Conservation (phyloP, 1,140 invertebrate species). For the Drosophila lini region DNA sequence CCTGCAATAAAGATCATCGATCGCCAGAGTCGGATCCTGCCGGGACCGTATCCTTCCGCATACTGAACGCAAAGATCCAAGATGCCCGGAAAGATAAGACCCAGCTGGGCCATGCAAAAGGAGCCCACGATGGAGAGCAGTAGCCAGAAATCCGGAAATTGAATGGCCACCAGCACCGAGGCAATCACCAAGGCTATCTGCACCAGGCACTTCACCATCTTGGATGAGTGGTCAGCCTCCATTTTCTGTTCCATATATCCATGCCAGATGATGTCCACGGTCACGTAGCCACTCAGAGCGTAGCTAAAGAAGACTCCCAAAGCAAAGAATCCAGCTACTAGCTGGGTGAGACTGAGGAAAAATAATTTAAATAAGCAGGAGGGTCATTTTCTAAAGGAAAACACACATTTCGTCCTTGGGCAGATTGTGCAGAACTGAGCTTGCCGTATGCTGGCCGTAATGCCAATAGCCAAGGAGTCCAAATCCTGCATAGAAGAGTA, state of each 20-base stretch:
- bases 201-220: constrained; percentile 35
- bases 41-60: constrained; percentile 43
- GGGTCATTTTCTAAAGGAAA: too few relatives aligned
- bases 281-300: constrained; percentile 48
- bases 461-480: constrained; percentile 64
- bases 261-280: constrained; percentile 56
- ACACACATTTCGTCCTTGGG: constrained; percentile 44
- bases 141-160: constrained; percentile 52
- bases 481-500: constrained; percentile 41
- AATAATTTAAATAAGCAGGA: too few relatives aligned
- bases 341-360: constrained; percentile 27
- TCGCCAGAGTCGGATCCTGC: constrained; percentile 28
- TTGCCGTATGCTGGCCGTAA: constrained; percentile 35
- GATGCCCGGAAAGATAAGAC: constrained; percentile 58
- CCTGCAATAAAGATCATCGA: constrained; percentile 39
- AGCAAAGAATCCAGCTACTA: constrained; percentile 23
- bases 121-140: constrained; percentile 58
- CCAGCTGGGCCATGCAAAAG: constrained; percentile 61
- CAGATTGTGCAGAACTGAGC: constrained; percentile 53
- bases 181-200: constrained; percentile 54
- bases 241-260: constrained; percentile 34
- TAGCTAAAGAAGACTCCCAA: constrained; percentile 59
- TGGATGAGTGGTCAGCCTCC: background rate
- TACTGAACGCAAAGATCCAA: constrained; percentile 52
- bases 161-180: constrained; percentile 59